A percentile compares a stretch with the other conserved stretches of the same genome.
These are phyloP conservation scores for Orthonyx spaldingii DNA, from an alignment of 2,113 vertebrate species.

Conservation along the genomic window DNA sequence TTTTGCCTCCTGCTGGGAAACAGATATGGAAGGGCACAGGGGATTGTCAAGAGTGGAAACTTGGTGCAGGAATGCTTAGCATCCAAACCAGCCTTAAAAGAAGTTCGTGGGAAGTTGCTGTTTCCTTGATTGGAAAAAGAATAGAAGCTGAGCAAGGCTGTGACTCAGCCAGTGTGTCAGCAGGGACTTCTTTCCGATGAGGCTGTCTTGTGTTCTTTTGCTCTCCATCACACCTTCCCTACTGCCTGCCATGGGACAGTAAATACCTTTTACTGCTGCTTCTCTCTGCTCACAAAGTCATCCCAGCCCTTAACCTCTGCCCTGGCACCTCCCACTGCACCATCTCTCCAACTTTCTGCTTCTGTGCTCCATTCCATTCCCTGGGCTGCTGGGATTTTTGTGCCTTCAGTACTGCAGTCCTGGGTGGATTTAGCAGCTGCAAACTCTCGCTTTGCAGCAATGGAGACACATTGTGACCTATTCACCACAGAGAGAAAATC, in stretches of 20 bases:
- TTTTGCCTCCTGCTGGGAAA: not conserved
- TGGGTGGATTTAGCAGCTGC: not conserved
- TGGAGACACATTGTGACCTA: not conserved
- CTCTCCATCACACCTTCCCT: not conserved
- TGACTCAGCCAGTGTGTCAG: conserved; percentile 10
- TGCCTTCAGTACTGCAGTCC: not conserved
- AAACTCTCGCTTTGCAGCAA: not conserved
- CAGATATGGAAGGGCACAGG: not conserved
- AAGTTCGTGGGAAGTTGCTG: not conserved
- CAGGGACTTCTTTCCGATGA: not conserved
- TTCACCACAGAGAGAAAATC: not conserved
- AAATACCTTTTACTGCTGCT: not conserved
- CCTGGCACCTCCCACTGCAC: not conserved
- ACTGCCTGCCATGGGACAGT: not conserved
- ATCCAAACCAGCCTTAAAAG: not conserved
- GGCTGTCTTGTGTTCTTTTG: not conserved
- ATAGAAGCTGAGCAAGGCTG: not conserved
- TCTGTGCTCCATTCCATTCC: not conserved
- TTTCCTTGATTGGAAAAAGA: conserved; percentile 52
- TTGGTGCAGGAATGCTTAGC: not conserved
- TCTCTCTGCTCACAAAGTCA: not conserved
- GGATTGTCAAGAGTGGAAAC: not conserved
- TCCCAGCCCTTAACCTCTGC: not conserved
- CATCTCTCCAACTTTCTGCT: rapidly evolving
- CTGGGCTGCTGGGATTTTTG: not conserved